Evolutionary conservation across 2,113 vertebrate genomes (phyloP).

Genomic region (Notarius lentiginosus): DNA sequence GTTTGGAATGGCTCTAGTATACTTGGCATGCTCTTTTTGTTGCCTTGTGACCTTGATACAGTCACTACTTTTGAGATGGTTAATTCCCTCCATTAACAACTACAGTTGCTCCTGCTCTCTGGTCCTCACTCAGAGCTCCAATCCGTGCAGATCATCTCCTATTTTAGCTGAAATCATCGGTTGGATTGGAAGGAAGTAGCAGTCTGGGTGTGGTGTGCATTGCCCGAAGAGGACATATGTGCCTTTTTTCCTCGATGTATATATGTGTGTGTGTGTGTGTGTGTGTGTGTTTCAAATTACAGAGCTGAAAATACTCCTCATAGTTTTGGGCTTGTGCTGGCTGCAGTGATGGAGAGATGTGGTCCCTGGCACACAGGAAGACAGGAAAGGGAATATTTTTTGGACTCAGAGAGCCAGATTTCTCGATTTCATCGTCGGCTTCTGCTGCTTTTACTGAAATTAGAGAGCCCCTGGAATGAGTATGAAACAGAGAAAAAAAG

Average conservation of each 20-base stretch:
- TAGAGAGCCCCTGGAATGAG: conserved; percentile 70
- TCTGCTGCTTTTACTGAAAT: conserved; percentile 77
- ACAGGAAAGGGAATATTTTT: conserved; percentile 75
- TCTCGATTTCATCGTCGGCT: conserved; percentile 65
- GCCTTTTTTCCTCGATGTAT: conserved; percentile 36
- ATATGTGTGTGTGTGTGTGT: conserved; percentile 47
- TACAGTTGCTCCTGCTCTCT: neutral
- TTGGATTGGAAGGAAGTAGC: conserved; percentile 43
- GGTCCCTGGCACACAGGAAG: conserved; percentile 68
- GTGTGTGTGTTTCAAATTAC: conserved; percentile 73
- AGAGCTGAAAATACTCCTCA: conserved; percentile 80
- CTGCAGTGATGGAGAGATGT: conserved; percentile 68
- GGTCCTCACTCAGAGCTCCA: neutral
- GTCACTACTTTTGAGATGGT: neutral
- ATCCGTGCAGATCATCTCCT: neutral
- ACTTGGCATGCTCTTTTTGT: neutral
- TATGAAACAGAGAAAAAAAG: conserved; percentile 59
- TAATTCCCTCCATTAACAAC: neutral
- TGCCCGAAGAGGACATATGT: conserved; percentile 40
- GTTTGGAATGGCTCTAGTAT: neutral
- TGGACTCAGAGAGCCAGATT: conserved; percentile 69
- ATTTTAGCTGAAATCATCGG: conserved; percentile 19
- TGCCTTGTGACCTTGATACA: neutral
- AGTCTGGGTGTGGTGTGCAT: conserved; percentile 45
- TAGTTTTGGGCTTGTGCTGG: conserved; percentile 73